Conservation (phyloP, 2,888 invertebrate genomes). For the Pharmacophagus antenor region DNA sequence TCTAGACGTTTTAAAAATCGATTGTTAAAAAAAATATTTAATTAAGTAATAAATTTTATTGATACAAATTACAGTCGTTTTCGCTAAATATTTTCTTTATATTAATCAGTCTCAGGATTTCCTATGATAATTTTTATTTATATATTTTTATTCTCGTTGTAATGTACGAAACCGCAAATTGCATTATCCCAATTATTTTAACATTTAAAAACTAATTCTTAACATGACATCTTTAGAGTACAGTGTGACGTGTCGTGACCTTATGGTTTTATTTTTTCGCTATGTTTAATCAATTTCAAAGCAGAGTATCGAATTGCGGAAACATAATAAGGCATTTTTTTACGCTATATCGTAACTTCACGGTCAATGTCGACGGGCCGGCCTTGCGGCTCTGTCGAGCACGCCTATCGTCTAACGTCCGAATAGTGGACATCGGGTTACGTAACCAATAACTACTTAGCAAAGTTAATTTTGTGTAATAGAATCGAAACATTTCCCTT, state of each 20-base stretch:
- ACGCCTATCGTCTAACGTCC: slow-evolving; percentile 58
- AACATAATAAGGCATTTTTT: slow-evolving; percentile 64
- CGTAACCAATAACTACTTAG: slow-evolving; percentile 48
- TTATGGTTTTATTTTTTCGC: slow-evolving; percentile 19
- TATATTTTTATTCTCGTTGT: too few species aligned
- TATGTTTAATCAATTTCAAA: slow-evolving; percentile 31
- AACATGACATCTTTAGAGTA: neutral
- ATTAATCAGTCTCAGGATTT: too few species aligned
- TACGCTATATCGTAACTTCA: slow-evolving; percentile 64
- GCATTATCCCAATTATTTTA: neutral
- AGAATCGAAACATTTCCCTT: neutral
- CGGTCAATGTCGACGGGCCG: slow-evolving; percentile 76
- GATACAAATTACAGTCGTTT: too few species aligned
- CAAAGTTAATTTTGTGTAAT: neutral
- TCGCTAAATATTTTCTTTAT: too few species aligned
- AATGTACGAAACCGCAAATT: too few species aligned
- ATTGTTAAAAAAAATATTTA: too few species aligned
- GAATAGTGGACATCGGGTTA: slow-evolving; percentile 59
- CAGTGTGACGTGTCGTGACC: neutral
- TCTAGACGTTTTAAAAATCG: too few species aligned
- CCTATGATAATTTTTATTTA: too few species aligned
- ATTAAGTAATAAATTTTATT: too few species aligned
- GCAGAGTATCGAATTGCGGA: slow-evolving; percentile 66
- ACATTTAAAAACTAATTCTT: neutral
- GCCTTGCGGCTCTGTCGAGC: slow-evolving; percentile 68